A percentile compares a stretch with the other conserved stretches of the same genome.
Evolutionary conservation across 2,888 invertebrate species (phyloP).

Genomic region (Meandrusa payeni): DNA sequence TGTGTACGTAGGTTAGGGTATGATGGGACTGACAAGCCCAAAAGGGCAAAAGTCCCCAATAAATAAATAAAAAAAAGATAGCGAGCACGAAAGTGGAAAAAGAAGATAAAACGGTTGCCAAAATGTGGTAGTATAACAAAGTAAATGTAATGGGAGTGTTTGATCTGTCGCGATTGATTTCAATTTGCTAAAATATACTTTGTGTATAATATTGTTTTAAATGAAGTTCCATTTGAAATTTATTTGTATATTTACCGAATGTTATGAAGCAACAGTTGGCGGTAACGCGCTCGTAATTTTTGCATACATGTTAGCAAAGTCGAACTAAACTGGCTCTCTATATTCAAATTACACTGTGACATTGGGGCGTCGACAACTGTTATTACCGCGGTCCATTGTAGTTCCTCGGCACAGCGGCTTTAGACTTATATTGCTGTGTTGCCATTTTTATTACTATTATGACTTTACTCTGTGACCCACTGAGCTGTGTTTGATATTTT

Average conservation of each 20-base stretch:
- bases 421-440: not conserved
- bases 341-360: conserved; percentile 24
- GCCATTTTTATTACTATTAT: conserved; percentile 8
- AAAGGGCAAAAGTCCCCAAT: too few species aligned
- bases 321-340: conserved; percentile 22
- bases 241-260: conserved; percentile 4
- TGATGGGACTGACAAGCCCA: too few species aligned
- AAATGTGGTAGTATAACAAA: too few species aligned
- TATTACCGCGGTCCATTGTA: conserved; percentile 7
- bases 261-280: conserved; percentile 17
- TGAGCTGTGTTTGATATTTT: conserved; percentile 15
- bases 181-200: too few species aligned
- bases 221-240: conserved; percentile 1
- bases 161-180: too few species aligned
- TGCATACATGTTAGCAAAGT: conserved; percentile 20
- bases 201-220: too few species aligned
- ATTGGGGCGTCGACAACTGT: conserved; percentile 7
- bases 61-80: too few species aligned
- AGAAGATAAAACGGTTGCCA: too few species aligned
- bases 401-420: not conserved
- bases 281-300: conserved; percentile 20
- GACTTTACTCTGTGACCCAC: conserved; percentile 16
- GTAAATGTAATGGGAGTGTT: too few species aligned
- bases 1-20: too few species aligned
- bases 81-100: too few species aligned